Percentiles rank a stretch among this genome's conserved stretches.
These are phyloP conservation scores for Macaca nemestrina DNA, from an alignment of 2,113 vertebrate genomes.

Conservation along the genomic window DNA sequence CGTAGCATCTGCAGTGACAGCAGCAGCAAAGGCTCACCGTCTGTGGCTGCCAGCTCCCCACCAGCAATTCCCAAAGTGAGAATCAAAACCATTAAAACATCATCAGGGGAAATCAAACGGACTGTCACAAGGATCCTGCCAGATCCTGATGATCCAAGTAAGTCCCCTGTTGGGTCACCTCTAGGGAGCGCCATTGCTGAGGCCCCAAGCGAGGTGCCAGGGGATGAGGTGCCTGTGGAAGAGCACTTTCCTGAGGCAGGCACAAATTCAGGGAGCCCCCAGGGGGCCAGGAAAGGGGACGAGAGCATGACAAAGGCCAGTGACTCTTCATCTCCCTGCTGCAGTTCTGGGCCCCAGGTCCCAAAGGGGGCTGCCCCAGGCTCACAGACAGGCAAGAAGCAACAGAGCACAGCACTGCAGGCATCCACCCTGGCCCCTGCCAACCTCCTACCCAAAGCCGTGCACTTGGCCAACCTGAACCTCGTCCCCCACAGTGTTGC, in stretches of 20 bases:
- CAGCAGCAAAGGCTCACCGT: conserved; percentile 93
- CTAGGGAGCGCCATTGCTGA: conserved; percentile 84
- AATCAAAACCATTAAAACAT: conserved; percentile 98
- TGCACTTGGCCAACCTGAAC: conserved; percentile 98
- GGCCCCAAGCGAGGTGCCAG: conserved; percentile 61
- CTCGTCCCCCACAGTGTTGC: conserved; percentile 97
- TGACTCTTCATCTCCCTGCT: conserved; percentile 73
- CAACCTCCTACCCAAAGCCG: conserved; percentile 93
- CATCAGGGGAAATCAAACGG: conserved; percentile 95
- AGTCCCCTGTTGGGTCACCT: conserved; percentile 89
- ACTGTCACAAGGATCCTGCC: conserved; percentile 95
- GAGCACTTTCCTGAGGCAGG: conserved; percentile 47
- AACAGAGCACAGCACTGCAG: conserved; percentile 70
- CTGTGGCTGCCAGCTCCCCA: conserved; percentile 90
- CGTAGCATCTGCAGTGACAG: conserved; percentile 94
- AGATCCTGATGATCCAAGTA: conserved; percentile 91
- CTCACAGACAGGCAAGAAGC: conserved; percentile 80
- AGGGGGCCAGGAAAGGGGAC: conserved; percentile 55
- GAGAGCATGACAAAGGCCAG: conserved; percentile 62
- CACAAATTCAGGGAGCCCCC: conserved; percentile 68
- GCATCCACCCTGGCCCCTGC: conserved; percentile 72
- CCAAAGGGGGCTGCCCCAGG: conserved; percentile 75
- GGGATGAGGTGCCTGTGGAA: conserved; percentile 53
- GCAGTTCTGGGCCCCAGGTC: conserved; percentile 68
- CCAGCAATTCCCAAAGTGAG: conserved; percentile 96